phyloP scores from a whole-genome alignment of 2,888 invertebrate genomes.

The Acleris holmiana region DNA sequence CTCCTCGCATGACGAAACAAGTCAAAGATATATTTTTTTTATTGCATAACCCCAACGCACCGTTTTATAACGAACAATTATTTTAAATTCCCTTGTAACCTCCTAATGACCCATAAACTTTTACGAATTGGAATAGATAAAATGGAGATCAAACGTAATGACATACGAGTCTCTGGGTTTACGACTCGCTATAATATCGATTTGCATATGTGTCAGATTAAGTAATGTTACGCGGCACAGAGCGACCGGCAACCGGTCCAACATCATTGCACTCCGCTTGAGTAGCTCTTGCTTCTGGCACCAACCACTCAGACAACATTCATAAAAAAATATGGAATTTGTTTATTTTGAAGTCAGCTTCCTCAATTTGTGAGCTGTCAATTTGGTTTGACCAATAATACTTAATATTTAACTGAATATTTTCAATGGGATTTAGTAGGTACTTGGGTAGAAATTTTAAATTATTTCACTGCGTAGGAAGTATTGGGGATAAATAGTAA shows the following conservation, averaged over 20 bases:
- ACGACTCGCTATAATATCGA: slow-evolving; percentile 27
- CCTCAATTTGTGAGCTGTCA: neutral
- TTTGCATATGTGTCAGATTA: slow-evolving; percentile 32
- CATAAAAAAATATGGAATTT: neutral
- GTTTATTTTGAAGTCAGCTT: neutral
- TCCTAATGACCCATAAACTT: slow-evolving; percentile 28
- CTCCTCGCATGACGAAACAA: slow-evolving; percentile 50
- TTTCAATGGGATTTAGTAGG: neutral
- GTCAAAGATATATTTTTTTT: slow-evolving; percentile 47
- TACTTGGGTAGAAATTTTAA: neutral
- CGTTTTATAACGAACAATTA: slow-evolving; percentile 5
- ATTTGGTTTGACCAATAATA: no score
- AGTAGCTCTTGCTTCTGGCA: slow-evolving; percentile 11
- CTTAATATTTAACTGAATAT: no score
- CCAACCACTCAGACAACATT: slow-evolving; percentile 10
- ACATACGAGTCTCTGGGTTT: slow-evolving; percentile 17
- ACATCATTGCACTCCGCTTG: slow-evolving; percentile 28
- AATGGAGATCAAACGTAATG: slow-evolving; percentile 27
- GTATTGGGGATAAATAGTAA: no score
- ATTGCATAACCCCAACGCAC: slow-evolving; percentile 36
- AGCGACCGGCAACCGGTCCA: slow-evolving; percentile 27
- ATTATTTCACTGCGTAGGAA: neutral
- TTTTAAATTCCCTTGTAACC: slow-evolving; percentile 9
- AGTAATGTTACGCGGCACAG: slow-evolving; percentile 27
- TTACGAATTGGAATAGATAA: slow-evolving; percentile 17